Percentiles rank a stretch among this genome's conserved stretches.
phyloP scores from a whole-genome alignment of 2,888 invertebrate species.

The Sthenelais limicola region DNA sequence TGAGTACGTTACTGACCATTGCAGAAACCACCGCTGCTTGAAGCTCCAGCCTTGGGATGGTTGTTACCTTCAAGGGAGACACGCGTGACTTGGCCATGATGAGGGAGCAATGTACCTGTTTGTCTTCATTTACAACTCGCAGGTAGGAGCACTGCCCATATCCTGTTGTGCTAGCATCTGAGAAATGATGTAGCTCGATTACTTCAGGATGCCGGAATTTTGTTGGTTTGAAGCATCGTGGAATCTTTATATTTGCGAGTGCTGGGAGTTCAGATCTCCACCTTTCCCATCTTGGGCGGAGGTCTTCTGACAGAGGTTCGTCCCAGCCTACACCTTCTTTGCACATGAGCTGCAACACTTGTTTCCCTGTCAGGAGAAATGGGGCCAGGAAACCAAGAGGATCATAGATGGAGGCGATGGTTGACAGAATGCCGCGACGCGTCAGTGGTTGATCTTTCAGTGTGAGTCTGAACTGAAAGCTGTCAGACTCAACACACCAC shows the following conservation, averaged over 20 bases:
- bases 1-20: conserved; percentile 37
- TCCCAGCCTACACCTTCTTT: conserved; percentile 51
- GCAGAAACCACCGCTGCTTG: conserved; percentile 40
- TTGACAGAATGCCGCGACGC: conserved; percentile 47
- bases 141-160: conserved; percentile 45
- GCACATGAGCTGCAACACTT: conserved; percentile 53
- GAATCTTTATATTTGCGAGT: conserved; percentile 16
- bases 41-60: conserved; percentile 45
- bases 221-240: conserved; percentile 17
- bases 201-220: neutral
- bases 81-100: conserved; percentile 43
- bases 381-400: conserved; percentile 54
- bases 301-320: conserved; percentile 49
- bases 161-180: conserved; percentile 42
- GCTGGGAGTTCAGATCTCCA: conserved; percentile 45
- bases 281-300: conserved; percentile 46
- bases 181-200: conserved; percentile 45
- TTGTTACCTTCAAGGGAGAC: conserved; percentile 34
- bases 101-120: conserved; percentile 41
- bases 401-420: conserved; percentile 48
- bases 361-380: conserved; percentile 50
- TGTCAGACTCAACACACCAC: conserved; percentile 43
- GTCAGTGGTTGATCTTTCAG: conserved; percentile 48
- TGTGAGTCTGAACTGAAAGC: conserved; percentile 31
- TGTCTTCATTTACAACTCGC: conserved; percentile 2